Evolutionary conservation across 1,140 invertebrate species (phyloP).

Genomic region (Oreohelix idahoensis): DNA sequence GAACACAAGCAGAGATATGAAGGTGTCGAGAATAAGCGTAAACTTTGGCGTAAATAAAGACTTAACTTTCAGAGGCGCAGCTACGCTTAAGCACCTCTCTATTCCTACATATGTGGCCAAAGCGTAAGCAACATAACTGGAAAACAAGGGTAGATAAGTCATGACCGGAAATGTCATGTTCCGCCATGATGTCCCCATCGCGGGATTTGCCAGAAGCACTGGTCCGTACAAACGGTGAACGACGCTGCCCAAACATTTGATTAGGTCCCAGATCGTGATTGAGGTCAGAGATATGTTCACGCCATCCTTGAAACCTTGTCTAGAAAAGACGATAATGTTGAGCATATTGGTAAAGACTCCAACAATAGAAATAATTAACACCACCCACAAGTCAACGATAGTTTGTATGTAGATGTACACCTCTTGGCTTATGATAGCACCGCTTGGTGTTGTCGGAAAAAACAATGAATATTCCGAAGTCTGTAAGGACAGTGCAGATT

Average conservation of each 20-base stretch:
- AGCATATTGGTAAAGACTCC: conserved; percentile 29
- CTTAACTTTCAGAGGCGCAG: background rate
- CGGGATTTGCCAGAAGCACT: background rate
- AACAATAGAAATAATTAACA: background rate
- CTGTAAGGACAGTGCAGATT: too few relatives aligned
- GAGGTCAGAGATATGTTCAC: conserved; percentile 5
- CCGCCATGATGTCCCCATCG: background rate
- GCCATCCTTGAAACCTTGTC: conserved; percentile 23
- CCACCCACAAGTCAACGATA: conserved; percentile 1
- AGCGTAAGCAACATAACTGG: conserved; percentile 16
- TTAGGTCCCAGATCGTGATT: conserved; percentile 11
- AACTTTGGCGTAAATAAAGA: conserved; percentile 2
- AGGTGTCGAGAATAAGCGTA: background rate
- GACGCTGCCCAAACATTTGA: conserved; percentile 7
- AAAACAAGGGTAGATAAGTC: conserved; percentile 24
- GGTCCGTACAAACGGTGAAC: conserved; percentile 17
- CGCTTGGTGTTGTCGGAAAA: background rate
- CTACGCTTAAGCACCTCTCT: conserved; percentile 24
- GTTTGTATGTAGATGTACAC: background rate
- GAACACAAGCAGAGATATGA: background rate
- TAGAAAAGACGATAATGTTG: background rate
- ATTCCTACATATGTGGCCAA: conserved; percentile 12
- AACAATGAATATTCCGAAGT: too few relatives aligned
- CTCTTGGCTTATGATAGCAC: background rate
- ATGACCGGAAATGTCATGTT: background rate